These are phyloP conservation scores for Anolis apletophallus DNA, from an alignment of 2,797 vertebrate species.

Conservation along the genomic window DNA sequence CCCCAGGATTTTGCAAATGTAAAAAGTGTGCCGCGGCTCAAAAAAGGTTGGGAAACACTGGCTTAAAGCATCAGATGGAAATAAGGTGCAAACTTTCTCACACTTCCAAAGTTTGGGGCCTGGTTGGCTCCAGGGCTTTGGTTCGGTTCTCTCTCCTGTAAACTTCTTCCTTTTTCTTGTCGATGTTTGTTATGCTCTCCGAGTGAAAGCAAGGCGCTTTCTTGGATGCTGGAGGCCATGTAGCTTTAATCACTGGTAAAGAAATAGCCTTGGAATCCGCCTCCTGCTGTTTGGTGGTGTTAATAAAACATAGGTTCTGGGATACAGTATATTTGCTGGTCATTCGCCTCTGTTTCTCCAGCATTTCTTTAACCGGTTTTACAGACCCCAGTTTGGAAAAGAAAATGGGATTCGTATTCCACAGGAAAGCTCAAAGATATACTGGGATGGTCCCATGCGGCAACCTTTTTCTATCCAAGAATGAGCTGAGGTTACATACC, in stretches of 20 bases:
- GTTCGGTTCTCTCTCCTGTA: accelerated
- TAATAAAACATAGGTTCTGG: constrained; percentile 33
- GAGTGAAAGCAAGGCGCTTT: constrained; percentile 8
- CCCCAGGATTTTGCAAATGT: no score
- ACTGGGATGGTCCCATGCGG: not conserved
- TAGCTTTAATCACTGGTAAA: constrained; percentile 25
- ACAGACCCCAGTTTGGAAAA: not conserved
- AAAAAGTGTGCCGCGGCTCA: no score
- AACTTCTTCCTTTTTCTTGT: not conserved
- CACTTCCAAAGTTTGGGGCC: not conserved
- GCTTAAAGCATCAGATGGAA: not conserved
- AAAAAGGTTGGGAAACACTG: no score
- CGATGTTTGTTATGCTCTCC: not conserved
- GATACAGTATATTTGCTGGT: not conserved
- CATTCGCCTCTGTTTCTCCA: accelerated
- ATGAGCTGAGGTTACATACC: no score
- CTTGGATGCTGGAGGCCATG: constrained; percentile 18
- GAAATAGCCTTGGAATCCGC: not conserved
- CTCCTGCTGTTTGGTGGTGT: constrained; percentile 10
- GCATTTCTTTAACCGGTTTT: not conserved
- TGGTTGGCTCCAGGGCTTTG: not conserved
- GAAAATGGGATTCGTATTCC: not conserved
- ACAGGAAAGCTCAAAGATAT: not conserved
- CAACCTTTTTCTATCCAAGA: not conserved
- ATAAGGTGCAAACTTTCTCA: not conserved